Conservation (phyloP, 2,113 vertebrate genomes). For the Elephas maximus region DNA sequence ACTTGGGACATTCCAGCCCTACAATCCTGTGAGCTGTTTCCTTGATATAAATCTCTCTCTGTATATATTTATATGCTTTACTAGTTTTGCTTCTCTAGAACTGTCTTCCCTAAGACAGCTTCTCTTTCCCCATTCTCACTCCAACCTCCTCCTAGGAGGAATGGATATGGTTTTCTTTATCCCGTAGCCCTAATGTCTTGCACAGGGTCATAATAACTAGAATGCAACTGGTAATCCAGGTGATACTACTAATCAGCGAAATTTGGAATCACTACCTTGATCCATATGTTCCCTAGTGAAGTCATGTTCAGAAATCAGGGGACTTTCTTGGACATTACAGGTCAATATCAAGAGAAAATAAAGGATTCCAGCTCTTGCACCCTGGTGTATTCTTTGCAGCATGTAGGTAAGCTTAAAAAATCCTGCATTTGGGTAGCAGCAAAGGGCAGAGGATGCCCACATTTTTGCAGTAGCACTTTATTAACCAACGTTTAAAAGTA, state of each 20-base stretch:
- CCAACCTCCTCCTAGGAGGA: background rate
- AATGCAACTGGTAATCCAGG: background rate
- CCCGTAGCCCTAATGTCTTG: background rate
- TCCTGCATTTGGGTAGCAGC: background rate
- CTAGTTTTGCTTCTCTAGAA: no score
- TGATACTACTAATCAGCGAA: background rate
- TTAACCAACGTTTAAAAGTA: constrained; percentile 13
- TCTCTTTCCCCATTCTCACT: background rate
- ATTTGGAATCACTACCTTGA: background rate
- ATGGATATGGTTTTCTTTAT: background rate
- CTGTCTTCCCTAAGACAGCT: background rate
- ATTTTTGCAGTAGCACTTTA: background rate
- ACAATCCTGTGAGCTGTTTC: no score
- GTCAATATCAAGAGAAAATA: background rate
- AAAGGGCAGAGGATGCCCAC: background rate
- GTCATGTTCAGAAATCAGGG: background rate
- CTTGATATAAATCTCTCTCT: no score
- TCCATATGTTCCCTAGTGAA: background rate
- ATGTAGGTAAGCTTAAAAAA: background rate
- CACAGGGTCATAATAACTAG: background rate
- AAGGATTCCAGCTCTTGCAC: background rate
- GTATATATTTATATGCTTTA: no score
- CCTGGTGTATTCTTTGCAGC: background rate
- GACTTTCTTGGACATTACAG: background rate
- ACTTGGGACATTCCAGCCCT: no score